Percentiles rank a stretch among this genome's conserved stretches.
phyloP scores from a whole-genome alignment of 2,888 invertebrate species.

The Volucella bombylans region DNA sequence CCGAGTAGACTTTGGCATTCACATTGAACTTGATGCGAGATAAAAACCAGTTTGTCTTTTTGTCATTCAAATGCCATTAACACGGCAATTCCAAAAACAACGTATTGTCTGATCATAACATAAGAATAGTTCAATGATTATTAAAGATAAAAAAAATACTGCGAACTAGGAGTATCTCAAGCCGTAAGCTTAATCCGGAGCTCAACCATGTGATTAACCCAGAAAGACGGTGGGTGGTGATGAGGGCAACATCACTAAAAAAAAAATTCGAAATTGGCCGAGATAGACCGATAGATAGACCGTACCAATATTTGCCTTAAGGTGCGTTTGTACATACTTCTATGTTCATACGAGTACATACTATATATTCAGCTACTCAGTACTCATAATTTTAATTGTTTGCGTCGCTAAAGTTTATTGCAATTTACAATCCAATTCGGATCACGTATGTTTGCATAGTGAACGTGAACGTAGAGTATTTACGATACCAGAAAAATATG shows the following conservation, averaged over 20 bases:
- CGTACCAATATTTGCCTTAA: neutral
- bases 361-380: too few relatives aligned
- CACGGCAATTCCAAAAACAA: slow-evolving; percentile 4
- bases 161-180: neutral
- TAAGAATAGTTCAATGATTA: slow-evolving; percentile 12
- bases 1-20: slow-evolving; percentile 21
- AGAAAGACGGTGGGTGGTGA: neutral
- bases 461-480: neutral
- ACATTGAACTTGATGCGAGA: slow-evolving; percentile 40
- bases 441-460: slow-evolving; percentile 49
- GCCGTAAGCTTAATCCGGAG: slow-evolving; percentile 7
- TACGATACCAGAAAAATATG: neutral
- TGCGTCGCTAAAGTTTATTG: slow-evolving; percentile 24
- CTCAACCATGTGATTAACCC: neutral
- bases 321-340: too few relatives aligned
- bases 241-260: neutral
- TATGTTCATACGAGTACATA: too few relatives aligned
- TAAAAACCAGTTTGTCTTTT: slow-evolving; percentile 18
- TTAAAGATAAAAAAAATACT: neutral
- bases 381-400: slow-evolving; percentile 24
- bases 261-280: neutral
- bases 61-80: slow-evolving; percentile 10
- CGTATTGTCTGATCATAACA: neutral
- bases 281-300: neutral
- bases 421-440: slow-evolving; percentile 36